A percentile compares a stretch with the other conserved stretches of the same genome.
Conservation (phyloP, 2,888 invertebrate genomes). For the Mesodorylaimus sp. region DNA sequence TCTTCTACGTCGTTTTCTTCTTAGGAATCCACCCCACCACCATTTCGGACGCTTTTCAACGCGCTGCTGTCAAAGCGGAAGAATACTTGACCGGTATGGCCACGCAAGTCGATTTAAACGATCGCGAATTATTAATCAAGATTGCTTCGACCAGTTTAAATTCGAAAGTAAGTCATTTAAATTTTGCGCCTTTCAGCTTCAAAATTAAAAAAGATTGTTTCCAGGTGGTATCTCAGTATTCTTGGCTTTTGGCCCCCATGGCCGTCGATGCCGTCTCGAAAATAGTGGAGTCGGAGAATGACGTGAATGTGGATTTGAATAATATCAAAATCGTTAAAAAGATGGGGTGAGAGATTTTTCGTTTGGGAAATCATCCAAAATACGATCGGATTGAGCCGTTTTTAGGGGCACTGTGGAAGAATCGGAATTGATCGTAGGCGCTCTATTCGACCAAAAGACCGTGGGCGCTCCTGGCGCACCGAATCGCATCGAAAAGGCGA, state of each 20-base stretch:
- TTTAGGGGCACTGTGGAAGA: conserved; percentile 76
- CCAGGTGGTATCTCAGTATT: conserved; percentile 68
- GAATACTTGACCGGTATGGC: conserved; percentile 61
- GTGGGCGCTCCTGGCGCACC: conserved; percentile 70
- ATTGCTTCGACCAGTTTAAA: conserved; percentile 94
- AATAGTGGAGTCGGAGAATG: conserved; percentile 51
- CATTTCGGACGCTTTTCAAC: conserved; percentile 89
- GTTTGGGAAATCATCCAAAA: background rate
- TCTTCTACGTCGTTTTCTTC: conserved; percentile 8
- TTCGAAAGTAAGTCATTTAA: conserved; percentile 50
- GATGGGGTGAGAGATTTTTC: conserved; percentile 44
- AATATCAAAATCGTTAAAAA: conserved; percentile 94
- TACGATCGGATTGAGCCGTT: background rate
- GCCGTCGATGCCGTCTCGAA: conserved; percentile 90
- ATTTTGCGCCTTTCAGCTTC: background rate
- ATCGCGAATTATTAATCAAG: conserved; percentile 68
- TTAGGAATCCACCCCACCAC: conserved; percentile 88
- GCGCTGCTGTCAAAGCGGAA: conserved; percentile 50
- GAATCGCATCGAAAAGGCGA: conserved; percentile 82
- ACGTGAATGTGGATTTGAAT: conserved; percentile 57
- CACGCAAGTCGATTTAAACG: conserved; percentile 60
- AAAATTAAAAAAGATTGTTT: conserved; percentile 5
- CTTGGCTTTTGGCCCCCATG: conserved; percentile 77
- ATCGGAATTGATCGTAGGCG: conserved; percentile 80
- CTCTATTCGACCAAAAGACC: conserved; percentile 74